A percentile compares a stretch with the other conserved stretches of the same genome.
Evolutionary conservation across 2,797 vertebrate genomes (phyloP).

Genomic region (Cygnus olor): DNA sequence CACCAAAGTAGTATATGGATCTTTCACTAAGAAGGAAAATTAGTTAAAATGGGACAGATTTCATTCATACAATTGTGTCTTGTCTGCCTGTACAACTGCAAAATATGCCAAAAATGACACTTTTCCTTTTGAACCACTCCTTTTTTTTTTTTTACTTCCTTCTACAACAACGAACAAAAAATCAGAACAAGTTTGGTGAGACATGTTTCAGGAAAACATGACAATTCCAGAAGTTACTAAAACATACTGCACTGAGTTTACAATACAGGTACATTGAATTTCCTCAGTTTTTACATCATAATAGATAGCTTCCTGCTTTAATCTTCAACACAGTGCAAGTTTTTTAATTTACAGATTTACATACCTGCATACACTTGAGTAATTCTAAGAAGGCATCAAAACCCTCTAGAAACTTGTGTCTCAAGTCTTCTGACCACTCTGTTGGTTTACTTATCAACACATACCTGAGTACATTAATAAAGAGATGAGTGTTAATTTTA

Average conservation of each 20-base stretch:
- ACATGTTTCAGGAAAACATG: neutral
- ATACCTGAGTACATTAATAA: constrained; percentile 81
- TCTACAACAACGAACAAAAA: neutral
- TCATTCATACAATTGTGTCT: neutral
- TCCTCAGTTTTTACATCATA: neutral
- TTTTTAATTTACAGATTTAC: neutral
- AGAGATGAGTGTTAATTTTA: neutral
- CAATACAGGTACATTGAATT: neutral
- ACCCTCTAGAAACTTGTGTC: constrained; percentile 92
- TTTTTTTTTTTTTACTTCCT: neutral
- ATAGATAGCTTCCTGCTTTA: neutral
- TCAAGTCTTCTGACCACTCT: constrained; percentile 89
- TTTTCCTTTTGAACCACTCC: neutral
- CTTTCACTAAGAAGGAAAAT: neutral
- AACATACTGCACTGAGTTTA: neutral
- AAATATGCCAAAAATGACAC: neutral
- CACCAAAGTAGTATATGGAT: neutral
- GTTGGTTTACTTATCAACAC: constrained; percentile 92
- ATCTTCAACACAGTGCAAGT: neutral
- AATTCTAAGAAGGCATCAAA: constrained; percentile 93
- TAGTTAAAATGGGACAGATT: neutral
- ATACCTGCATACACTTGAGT: constrained; percentile 97
- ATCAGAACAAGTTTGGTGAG: neutral
- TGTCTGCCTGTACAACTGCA: neutral
- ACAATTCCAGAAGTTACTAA: neutral